Percentiles rank a stretch among this genome's conserved stretches.
Evolutionary conservation across 2,113 vertebrate genomes (phyloP).

Genomic region (Megaptera novaeangliae): DNA sequence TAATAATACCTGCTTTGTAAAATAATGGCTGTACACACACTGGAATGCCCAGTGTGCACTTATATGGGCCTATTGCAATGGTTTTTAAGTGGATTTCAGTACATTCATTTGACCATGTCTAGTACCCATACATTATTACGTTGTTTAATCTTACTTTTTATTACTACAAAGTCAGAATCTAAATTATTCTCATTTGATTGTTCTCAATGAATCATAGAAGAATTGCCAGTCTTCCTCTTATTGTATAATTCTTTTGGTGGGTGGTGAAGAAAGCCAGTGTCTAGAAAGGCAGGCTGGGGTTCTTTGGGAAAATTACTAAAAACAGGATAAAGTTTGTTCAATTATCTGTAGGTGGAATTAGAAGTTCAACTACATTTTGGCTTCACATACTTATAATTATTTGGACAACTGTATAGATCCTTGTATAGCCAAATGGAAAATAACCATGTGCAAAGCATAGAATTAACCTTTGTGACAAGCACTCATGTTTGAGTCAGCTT

Average conservation of each 20-base stretch:
- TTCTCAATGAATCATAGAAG: background rate
- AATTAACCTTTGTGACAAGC: background rate
- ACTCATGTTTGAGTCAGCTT: background rate
- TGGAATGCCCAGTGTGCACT: background rate
- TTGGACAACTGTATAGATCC: background rate
- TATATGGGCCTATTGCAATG: background rate
- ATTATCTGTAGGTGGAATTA: background rate
- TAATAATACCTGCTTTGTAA: background rate
- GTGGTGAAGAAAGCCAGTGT: background rate
- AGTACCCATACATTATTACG: background rate
- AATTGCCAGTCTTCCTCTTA: background rate
- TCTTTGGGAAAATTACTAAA: background rate
- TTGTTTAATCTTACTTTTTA: background rate
- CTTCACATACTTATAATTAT: background rate
- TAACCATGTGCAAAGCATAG: background rate
- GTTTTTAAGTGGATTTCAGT: background rate
- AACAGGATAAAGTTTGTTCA: background rate
- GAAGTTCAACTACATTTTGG: background rate
- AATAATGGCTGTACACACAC: background rate
- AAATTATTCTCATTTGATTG: background rate
- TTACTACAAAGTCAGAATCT: background rate
- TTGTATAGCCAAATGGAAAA: background rate
- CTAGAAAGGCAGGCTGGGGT: background rate
- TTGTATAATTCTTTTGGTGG: background rate
- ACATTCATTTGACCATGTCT: background rate